These are phyloP conservation scores for Atta cephalotes DNA, from an alignment of 1,140 invertebrate species.

Conservation along the genomic window DNA sequence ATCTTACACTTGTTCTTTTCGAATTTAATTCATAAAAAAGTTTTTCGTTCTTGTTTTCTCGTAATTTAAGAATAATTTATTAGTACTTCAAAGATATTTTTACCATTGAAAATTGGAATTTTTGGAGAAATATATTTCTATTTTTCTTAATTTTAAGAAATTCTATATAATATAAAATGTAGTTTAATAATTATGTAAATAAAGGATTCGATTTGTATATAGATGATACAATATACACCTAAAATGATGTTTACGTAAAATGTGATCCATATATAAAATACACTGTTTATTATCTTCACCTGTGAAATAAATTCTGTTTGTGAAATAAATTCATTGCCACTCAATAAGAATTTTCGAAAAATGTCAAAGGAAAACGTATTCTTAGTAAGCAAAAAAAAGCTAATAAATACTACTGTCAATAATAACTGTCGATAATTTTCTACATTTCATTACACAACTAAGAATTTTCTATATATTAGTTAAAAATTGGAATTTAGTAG, in stretches of 20 bases:
- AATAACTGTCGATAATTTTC: background rate
- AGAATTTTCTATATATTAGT: background rate
- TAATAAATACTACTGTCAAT: background rate
- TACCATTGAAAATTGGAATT: background rate
- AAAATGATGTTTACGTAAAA: background rate
- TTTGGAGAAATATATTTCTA: background rate
- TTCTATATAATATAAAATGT: background rate
- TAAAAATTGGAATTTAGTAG: background rate
- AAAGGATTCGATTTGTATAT: background rate
- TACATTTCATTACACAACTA: background rate
- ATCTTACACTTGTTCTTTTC: background rate
- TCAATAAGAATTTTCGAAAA: background rate
- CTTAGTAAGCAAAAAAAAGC: background rate
- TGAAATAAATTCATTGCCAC: conserved; percentile 27
- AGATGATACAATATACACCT: background rate
- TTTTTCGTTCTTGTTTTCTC: background rate
- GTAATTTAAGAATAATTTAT: conserved; percentile 33
- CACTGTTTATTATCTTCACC: background rate
- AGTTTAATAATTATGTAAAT: background rate
- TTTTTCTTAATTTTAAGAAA: background rate
- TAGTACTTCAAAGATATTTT: background rate
- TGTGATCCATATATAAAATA: conserved; percentile 2
- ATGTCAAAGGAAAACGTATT: background rate
- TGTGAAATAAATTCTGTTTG: too few species aligned
- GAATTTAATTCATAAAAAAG: conserved; percentile 12